Evolutionary conservation across 2,888 invertebrate species (phyloP).

Genomic region (Poecilobothrus nobilitatus): DNA sequence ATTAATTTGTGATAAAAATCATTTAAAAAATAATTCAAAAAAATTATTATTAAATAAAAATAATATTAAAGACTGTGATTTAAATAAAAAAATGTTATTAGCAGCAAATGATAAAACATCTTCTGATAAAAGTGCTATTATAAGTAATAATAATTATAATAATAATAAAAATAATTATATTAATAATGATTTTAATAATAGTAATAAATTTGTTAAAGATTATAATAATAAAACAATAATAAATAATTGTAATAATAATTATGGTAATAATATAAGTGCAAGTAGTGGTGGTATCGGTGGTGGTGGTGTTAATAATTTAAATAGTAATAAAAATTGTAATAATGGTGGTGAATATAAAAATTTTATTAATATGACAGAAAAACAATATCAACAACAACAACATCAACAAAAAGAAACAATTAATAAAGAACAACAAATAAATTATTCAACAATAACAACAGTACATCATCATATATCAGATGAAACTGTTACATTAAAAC

Average conservation of each 20-base stretch:
- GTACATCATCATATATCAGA: constrained; percentile 13
- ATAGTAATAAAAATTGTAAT: background rate
- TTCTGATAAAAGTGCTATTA: background rate
- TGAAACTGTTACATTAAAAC: constrained; percentile 18
- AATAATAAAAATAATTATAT: constrained; percentile 5
- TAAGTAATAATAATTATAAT: background rate
- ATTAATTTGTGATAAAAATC: background rate
- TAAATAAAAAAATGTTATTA: background rate
- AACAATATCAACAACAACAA: constrained; percentile 4
- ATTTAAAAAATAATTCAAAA: background rate
- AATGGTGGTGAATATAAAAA: background rate
- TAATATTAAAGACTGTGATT: background rate
- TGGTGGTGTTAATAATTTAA: background rate
- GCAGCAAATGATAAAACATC: background rate
- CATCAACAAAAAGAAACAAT: background rate
- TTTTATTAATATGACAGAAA: background rate
- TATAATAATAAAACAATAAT: constrained; percentile 1
- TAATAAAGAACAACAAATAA: background rate
- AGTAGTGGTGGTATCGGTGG: constrained; percentile 2
- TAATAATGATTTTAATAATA: background rate
- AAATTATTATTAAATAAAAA: background rate
- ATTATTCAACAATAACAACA: background rate
- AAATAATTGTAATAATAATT: background rate
- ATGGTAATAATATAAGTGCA: background rate
- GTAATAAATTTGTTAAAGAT: background rate